Percentiles rank a stretch among this genome's conserved stretches.
phyloP scores from a whole-genome alignment of 53 echinoderm and acorn worm genomes.

The Hippasteria phrygiana region DNA sequence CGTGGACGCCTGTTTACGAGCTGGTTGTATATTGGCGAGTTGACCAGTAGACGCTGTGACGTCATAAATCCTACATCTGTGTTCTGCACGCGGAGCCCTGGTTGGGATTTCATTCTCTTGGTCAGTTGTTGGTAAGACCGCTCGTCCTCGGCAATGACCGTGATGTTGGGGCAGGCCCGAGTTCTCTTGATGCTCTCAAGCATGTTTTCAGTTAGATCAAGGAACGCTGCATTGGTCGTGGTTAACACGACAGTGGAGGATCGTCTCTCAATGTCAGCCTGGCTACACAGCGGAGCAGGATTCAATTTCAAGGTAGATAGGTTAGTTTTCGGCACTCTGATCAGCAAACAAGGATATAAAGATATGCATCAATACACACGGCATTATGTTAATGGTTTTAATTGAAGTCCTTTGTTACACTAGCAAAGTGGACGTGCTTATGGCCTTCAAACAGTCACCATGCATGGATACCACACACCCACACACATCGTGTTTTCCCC shows the following conservation, averaged over 20 bases:
- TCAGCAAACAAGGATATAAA: too few relatives aligned
- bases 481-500: too few relatives aligned
- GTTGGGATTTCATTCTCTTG: conserved; percentile 13
- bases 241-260: not conserved
- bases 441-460: too few relatives aligned
- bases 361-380: too few relatives aligned
- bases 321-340: too few relatives aligned
- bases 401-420: too few relatives aligned
- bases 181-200: conserved; percentile 17
- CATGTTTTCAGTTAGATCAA: conserved; percentile 16
- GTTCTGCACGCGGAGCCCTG: conserved; percentile 5
- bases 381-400: too few relatives aligned
- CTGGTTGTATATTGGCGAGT: not conserved
- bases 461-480: too few relatives aligned
- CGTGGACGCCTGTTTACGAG: conserved; percentile 31
- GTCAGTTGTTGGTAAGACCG: not conserved
- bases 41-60: not conserved
- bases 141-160: conserved; percentile 26
- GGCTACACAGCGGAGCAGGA: not conserved
- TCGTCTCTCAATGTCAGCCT: not conserved
- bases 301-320: too few relatives aligned
- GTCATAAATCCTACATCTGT: not conserved
- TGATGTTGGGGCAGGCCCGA: conserved; percentile 6
- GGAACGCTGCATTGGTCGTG: conserved; percentile 8
- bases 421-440: too few relatives aligned